These are phyloP conservation scores for Neogale vison DNA, from an alignment of 2,113 vertebrate species.

Conservation along the genomic window DNA sequence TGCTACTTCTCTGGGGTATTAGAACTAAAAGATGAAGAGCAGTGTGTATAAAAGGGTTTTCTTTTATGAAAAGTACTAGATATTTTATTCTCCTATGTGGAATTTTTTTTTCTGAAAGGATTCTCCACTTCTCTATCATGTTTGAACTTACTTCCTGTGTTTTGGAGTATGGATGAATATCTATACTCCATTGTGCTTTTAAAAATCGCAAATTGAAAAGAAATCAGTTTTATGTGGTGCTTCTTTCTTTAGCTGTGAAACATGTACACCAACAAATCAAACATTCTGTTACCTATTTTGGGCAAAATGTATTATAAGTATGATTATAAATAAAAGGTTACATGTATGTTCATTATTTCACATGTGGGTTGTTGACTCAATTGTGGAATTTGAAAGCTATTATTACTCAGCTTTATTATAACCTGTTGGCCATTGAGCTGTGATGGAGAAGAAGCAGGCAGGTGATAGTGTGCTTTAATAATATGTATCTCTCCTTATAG, in stretches of 20 bases:
- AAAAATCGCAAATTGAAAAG: constrained; percentile 21
- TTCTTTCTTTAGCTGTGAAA: constrained; percentile 31
- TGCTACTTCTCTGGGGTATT: background rate
- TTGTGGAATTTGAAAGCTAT: background rate
- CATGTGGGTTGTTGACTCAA: background rate
- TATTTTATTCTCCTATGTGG: background rate
- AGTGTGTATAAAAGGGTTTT: background rate
- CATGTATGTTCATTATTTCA: background rate
- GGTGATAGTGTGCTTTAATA: background rate
- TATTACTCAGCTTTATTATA: constrained; percentile 33
- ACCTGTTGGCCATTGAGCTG: background rate
- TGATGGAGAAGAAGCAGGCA: background rate
- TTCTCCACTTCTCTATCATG: background rate
- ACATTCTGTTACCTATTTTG: background rate
- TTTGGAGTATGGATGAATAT: constrained; percentile 27
- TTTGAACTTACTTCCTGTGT: constrained; percentile 36
- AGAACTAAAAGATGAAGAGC: constrained; percentile 2
- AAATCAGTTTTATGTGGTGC: background rate
- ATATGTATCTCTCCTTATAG: constrained; percentile 78
- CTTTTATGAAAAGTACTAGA: constrained; percentile 12
- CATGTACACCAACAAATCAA: background rate
- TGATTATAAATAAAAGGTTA: background rate
- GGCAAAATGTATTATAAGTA: background rate
- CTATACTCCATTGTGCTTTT: background rate
- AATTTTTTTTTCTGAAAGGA: constrained; percentile 45